Evolutionary conservation across 2,797 vertebrate genomes (phyloP), one percentile per base, ranked within the genome.

Genomic region (Lepus townsendii): DNA sequence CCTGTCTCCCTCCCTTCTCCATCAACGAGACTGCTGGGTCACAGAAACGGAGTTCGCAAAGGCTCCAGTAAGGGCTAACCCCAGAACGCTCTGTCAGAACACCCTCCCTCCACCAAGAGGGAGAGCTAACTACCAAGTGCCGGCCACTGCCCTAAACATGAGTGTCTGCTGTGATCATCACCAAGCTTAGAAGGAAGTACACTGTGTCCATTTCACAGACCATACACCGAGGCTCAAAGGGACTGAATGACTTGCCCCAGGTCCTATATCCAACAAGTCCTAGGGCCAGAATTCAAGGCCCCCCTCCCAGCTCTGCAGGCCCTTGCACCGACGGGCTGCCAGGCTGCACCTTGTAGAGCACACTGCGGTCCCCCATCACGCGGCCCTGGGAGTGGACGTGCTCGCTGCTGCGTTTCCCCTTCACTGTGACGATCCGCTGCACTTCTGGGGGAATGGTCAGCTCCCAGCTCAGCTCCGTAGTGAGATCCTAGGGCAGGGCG

Each of bases 301-400:
- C 0, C 3, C 20, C 68, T 62, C 17, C 57, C 30, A 16, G 32
- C 22, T 84, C 83, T 8, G 19, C 54, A 30, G 54, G 71, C n/a
- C 57, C 77, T 76, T 27, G 12, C 30, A 3, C 24, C 7, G 0
- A 13, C 9, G 12, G 65, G 24, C 0, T 0, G 32, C 65, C 9
- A 1, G 1, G 5, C 0, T 0, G 0, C 88, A 99, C 99, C 99
- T 99, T 99, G 85, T 99, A 99, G 47, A 99, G 99, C 77, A 99
- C 99, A 0, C 99, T 99, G 57, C 99, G 99, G 96, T 99, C 99
- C 2, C 99, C 99, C 99, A 99, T 99, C 54, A 99, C 99, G 0
- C 99, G 98, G 91, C 99, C 99, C 97, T 99, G 99, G 0, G 99
- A 99, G 95, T 99, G 99, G 32, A 99, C 99, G 0, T 99, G 99